phyloP scores from a whole-genome alignment of 2,888 invertebrate species.

The Pammene aurita region DNA sequence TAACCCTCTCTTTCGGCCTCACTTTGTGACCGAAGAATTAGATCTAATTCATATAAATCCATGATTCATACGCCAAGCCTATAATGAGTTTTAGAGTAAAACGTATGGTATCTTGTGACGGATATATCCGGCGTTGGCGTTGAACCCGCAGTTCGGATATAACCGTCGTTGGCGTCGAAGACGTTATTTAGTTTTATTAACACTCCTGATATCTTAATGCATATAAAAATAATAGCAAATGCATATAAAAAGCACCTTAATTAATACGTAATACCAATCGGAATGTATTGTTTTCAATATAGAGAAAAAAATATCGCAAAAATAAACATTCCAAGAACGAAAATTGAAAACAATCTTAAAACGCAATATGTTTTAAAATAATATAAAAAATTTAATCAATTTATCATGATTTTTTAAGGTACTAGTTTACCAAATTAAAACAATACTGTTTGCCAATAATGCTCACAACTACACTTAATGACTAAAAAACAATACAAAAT shows the following conservation, averaged over 20 bases:
- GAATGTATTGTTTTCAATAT: constrained; percentile 38
- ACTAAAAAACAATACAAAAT: constrained; percentile 19
- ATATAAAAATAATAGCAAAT: constrained; percentile 26
- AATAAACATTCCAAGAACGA: constrained; percentile 32
- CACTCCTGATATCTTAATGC: not conserved
- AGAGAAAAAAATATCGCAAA: constrained; percentile 28
- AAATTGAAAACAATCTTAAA: constrained; percentile 12
- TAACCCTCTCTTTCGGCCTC: too few species aligned
- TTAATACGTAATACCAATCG: constrained; percentile 35
- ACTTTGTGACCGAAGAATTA: too few species aligned
- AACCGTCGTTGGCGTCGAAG: too few species aligned
- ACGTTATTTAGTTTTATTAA: too few species aligned
- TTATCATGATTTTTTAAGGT: constrained; percentile 44
- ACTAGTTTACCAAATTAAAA: constrained; percentile 5
- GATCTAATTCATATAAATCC: too few species aligned
- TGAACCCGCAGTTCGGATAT: too few species aligned
- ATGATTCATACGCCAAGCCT: too few species aligned
- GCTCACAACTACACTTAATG: constrained; percentile 15
- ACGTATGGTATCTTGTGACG: too few species aligned
- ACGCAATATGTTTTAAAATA: constrained; percentile 27
- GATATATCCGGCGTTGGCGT: too few species aligned
- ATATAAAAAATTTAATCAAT: constrained; percentile 25
- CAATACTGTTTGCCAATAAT: constrained; percentile 26
- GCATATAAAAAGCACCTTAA: constrained; percentile 28
- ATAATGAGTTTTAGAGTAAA: too few species aligned